Percentiles rank a stretch among this genome's conserved stretches.
phyloP scores from a whole-genome alignment of 1,140 invertebrate species.

The Brachionus rubens region DNA sequence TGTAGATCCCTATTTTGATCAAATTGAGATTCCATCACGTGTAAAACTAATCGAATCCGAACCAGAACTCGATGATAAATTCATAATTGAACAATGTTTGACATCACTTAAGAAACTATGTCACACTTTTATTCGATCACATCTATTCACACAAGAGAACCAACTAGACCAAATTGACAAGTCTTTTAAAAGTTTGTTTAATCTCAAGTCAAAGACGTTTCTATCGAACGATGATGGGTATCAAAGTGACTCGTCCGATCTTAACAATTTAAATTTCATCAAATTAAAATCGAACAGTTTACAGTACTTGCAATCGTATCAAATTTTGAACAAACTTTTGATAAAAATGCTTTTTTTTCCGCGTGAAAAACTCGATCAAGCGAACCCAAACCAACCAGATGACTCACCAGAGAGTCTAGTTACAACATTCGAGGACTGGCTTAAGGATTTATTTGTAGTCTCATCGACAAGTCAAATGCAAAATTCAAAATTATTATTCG shows the following conservation, averaged over 20 bases:
- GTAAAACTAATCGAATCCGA: background rate
- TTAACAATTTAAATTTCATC: background rate
- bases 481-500: conserved; percentile 8
- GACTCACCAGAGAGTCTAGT: background rate
- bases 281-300: background rate
- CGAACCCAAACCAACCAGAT: background rate
- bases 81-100: conserved; percentile 25
- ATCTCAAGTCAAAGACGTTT: background rate
- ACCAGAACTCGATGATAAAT: background rate
- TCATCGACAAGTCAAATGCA: background rate
- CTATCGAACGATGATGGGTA: background rate
- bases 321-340: conserved; percentile 21
- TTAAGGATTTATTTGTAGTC: conserved; percentile 40
- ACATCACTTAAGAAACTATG: background rate
- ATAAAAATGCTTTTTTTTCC: conserved; percentile 36
- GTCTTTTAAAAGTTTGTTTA: conserved; percentile 14
- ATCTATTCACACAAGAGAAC: background rate
- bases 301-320: conserved; percentile 1
- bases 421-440: conserved; percentile 19
- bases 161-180: background rate
- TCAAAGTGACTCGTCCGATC: background rate
- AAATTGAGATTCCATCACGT: background rate
- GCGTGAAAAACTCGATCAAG: background rate
- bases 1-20: background rate
- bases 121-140: background rate